Conservation (phyloP, 1,140 invertebrate genomes). For the Cyclina sinensis region DNA sequence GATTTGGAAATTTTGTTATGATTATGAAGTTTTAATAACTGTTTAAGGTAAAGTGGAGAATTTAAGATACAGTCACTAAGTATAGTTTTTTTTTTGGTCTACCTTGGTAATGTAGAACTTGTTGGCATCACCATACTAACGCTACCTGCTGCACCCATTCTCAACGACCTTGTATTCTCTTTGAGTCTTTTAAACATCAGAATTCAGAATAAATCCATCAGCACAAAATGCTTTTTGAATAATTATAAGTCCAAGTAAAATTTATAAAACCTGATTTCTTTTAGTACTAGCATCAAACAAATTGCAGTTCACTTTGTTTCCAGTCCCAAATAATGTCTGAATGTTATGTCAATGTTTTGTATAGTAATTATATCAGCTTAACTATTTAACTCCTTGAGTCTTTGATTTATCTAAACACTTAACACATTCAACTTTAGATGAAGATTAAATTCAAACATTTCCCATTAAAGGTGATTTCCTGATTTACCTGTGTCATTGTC, state of each 20-base stretch:
- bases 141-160: constrained; percentile 42
- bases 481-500: background rate
- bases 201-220: background rate
- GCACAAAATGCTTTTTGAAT: background rate
- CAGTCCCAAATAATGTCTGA: background rate
- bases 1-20: too few species aligned
- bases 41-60: too few species aligned
- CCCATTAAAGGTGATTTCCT: background rate
- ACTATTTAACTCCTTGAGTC: too few species aligned
- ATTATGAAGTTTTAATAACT: too few species aligned
- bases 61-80: too few species aligned
- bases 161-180: constrained; percentile 10
- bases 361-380: too few species aligned
- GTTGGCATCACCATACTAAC: background rate
- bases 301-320: background rate
- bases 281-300: background rate
- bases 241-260: background rate
- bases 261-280: background rate
- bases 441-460: background rate
- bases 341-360: too few species aligned
- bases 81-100: background rate
- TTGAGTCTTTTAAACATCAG: constrained; percentile 27
- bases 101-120: constrained; percentile 3
- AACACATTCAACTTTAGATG: background rate
- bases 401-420: background rate